A percentile compares a stretch with the other conserved stretches of the same genome.
Evolutionary conservation across 2,113 vertebrate species (phyloP).

Genomic region (Climacteris rufus): DNA sequence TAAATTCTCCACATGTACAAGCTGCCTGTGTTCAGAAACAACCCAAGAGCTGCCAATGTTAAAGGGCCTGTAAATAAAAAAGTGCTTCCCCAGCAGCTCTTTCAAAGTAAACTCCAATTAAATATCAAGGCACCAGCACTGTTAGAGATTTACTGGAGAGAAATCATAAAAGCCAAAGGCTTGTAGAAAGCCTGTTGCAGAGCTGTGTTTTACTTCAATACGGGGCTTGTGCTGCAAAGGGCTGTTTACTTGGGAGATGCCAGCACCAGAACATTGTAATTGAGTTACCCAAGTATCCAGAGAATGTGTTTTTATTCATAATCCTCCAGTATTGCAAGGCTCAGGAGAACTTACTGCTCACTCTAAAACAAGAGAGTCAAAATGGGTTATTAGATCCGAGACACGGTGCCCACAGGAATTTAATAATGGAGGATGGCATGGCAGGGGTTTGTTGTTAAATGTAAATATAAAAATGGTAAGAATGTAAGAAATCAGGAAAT

Average conservation of each 20-base stretch:
- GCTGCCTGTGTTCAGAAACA: background rate
- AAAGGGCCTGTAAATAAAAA: background rate
- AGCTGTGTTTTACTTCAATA: background rate
- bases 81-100: background rate
- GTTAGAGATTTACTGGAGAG: background rate
- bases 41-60: background rate
- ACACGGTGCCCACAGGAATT: background rate
- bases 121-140: background rate
- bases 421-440: conserved; percentile 27
- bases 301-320: conserved; percentile 58
- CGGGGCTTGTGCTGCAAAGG: background rate
- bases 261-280: conserved; percentile 19
- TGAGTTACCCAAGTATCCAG: conserved; percentile 26
- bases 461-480: conserved; percentile 29
- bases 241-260: conserved; percentile 23
- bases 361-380: conserved; percentile 4
- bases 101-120: background rate
- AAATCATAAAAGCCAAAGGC: background rate
- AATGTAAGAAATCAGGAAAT: conserved; percentile 37
- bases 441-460: conserved; percentile 1
- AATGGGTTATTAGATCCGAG: background rate
- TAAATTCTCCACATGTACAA: background rate
- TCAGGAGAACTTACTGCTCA: conserved; percentile 24
- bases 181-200: background rate
- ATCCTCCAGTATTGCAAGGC: conserved; percentile 37